These are phyloP conservation scores for Xerus inauris DNA, from an alignment of 2,113 vertebrate genomes.

Conservation along the genomic window DNA sequence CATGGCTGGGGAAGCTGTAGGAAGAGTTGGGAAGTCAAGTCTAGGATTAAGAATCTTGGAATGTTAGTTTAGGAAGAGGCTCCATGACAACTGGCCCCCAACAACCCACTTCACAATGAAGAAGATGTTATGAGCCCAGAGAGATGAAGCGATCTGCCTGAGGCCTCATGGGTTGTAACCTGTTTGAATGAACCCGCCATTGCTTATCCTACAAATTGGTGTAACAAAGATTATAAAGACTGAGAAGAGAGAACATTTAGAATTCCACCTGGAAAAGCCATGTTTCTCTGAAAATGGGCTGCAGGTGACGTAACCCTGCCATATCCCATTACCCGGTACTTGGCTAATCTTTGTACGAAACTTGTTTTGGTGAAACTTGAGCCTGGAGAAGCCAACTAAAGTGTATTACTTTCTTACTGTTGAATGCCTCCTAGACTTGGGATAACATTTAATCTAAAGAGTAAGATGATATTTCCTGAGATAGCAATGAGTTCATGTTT, in stretches of 20 bases:
- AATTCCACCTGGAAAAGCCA: slow-evolving; percentile 67
- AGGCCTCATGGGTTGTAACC: background rate
- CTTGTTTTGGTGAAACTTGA: slow-evolving; percentile 82
- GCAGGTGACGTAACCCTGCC: slow-evolving; percentile 65
- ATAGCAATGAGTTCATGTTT: slow-evolving; percentile 77
- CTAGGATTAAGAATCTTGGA: background rate
- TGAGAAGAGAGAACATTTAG: slow-evolving; percentile 16
- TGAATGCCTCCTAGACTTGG: slow-evolving; percentile 70
- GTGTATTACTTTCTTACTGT: slow-evolving; percentile 76
- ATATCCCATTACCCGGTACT: slow-evolving; percentile 73
- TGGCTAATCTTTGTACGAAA: slow-evolving; percentile 78
- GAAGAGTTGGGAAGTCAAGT: background rate
- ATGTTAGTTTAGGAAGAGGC: background rate
- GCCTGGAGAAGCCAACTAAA: slow-evolving; percentile 70
- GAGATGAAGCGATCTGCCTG: background rate
- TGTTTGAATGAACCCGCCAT: background rate
- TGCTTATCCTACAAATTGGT: background rate
- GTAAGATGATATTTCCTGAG: slow-evolving; percentile 83
- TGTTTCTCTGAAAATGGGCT: slow-evolving; percentile 73
- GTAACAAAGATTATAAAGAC: slow-evolving; percentile 16
- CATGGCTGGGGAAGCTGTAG: background rate
- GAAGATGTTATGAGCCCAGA: background rate
- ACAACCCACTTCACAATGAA: background rate
- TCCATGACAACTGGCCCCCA: background rate
- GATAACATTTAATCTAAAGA: slow-evolving; percentile 77